phyloP scores from a whole-genome alignment of 2,113 vertebrate genomes.

The Cisticola juncidis region DNA sequence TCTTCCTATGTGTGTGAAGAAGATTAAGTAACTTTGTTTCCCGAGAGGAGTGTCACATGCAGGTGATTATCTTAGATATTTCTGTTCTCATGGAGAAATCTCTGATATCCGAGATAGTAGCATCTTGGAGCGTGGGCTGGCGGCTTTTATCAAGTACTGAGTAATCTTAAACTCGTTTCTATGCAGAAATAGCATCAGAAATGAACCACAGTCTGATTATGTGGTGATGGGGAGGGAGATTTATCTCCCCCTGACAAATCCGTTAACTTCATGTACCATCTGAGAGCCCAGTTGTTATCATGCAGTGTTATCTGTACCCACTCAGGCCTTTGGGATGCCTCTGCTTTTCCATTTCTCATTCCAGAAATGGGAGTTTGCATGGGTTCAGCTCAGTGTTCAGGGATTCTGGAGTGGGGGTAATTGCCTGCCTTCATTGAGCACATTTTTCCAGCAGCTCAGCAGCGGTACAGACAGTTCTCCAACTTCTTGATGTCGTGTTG shows the following conservation, averaged over 20 bases:
- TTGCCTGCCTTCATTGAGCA: background rate
- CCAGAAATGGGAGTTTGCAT: background rate
- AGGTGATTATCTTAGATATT: background rate
- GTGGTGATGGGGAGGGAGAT: background rate
- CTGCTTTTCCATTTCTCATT: background rate
- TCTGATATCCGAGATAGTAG: background rate
- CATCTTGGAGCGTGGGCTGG: background rate
- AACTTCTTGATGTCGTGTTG: background rate
- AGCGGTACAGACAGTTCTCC: background rate
- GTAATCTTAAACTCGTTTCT: background rate
- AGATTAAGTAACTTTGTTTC: conserved; percentile 22
- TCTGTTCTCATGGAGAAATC: background rate
- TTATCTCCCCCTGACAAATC: background rate
- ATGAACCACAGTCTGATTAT: background rate
- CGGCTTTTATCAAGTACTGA: background rate
- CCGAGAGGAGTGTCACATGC: background rate
- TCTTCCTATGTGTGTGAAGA: background rate
- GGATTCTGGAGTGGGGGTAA: background rate
- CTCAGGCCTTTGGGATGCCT: background rate
- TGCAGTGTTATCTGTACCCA: background rate
- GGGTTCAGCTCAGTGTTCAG: background rate
- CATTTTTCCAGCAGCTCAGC: background rate
- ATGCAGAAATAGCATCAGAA: background rate
- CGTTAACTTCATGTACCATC: background rate
- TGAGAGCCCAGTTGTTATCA: background rate